Conservation (phyloP, 2,113 vertebrate species). For the Anseranas semipalmata region DNA sequence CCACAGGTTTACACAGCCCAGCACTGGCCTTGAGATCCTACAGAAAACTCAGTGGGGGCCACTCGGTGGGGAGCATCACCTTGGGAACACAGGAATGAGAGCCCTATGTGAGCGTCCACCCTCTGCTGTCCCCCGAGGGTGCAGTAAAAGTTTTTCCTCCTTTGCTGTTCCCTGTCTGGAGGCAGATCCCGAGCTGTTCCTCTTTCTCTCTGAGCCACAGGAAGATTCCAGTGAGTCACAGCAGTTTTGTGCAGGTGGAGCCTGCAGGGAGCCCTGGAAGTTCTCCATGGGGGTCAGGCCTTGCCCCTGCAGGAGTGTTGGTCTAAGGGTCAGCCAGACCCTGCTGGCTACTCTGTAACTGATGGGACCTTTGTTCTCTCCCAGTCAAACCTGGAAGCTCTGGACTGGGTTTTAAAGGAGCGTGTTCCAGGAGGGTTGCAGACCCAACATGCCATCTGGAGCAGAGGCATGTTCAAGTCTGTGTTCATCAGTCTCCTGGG, state of each 20-base stretch:
- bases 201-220: not conserved
- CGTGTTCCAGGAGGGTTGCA: not conserved
- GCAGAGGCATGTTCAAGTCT: not conserved
- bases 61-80: not conserved
- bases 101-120: not conserved
- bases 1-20: fast-evolving
- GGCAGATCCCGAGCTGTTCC: not conserved
- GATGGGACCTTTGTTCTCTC: not conserved
- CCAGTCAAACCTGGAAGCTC: not conserved
- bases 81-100: not conserved
- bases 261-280: not conserved
- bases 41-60: not conserved
- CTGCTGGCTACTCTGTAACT: not conserved
- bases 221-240: not conserved
- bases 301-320: not conserved
- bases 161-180: not conserved
- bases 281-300: not conserved
- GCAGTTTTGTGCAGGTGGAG: not conserved
- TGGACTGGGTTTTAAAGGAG: not conserved
- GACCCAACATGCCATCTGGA: not conserved
- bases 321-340: not conserved
- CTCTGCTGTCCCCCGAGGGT: not conserved
- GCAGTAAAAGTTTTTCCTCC: not conserved
- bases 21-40: not conserved
- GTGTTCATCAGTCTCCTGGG: not conserved